Evolutionary conservation across 1,140 invertebrate species (phyloP).

Genomic region (Trinorchestia longiramus): DNA sequence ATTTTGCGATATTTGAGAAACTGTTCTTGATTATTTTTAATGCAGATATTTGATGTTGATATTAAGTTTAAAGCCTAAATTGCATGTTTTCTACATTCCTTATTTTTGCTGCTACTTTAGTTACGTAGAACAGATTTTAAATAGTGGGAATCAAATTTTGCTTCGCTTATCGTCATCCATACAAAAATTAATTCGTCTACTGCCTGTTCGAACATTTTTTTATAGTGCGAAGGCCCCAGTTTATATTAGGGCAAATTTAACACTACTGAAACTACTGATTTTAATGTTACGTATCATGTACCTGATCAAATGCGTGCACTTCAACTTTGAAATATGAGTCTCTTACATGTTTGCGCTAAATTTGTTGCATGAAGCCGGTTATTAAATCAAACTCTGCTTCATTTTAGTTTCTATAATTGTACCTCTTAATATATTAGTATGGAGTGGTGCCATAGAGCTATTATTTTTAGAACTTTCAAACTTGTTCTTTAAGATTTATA

Average conservation of each 20-base stretch:
- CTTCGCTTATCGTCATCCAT: background rate
- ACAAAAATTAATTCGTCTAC: background rate
- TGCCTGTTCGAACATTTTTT: background rate
- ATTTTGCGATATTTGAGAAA: no score
- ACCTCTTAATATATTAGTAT: background rate
- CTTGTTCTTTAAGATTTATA: background rate
- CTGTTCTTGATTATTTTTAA: no score
- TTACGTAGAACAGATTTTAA: no score
- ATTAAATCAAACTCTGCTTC: background rate
- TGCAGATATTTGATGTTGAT: no score
- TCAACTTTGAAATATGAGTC: background rate
- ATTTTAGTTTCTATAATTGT: background rate
- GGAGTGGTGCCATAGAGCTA: conserved; percentile 26
- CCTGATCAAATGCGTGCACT: background rate
- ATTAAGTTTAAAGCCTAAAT: no score
- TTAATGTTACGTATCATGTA: no score
- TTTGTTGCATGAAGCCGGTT: background rate
- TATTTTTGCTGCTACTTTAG: no score
- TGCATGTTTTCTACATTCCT: no score
- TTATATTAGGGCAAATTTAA: background rate
- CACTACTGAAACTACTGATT: background rate
- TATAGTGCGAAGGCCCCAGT: background rate
- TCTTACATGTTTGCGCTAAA: background rate
- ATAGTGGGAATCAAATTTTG: background rate
- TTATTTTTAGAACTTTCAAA: background rate